Evolutionary conservation across 2,888 invertebrate species (phyloP), one percentile per base, ranked within the genome.

Genomic region (Diplazon laetatorius): DNA sequence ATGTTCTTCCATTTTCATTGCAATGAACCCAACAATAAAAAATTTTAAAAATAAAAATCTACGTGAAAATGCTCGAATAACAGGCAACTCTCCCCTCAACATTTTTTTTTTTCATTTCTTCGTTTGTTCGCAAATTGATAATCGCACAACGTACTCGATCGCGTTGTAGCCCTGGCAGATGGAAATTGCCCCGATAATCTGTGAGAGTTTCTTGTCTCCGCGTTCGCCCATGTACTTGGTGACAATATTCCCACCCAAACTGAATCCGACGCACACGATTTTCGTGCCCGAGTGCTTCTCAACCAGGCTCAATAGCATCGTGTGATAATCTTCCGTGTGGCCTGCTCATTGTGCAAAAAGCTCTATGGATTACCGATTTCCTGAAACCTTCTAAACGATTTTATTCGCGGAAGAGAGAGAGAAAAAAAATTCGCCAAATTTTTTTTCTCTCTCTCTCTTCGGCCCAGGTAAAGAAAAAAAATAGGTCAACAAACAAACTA

Each of bases 121-220:
- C 6, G 30, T 30, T 30, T 30, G 30, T 30, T 30, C 30, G 4
- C 20, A 10, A 8, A 0, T 18, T 6, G 20, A 8, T 18, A 10
- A 37, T 18, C 2, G n/a, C 25, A 1, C 14, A 14, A 94, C 95
- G 94, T 92, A 98, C 97, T 95, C 95, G 78, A 95, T 94, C 50
- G 97, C 97, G 91, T 97, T 96, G 91, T 98, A 98, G 86, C 98
- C 98, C 92, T 98, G 98, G 89, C 98, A 98, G 87, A 98, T 95
- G 37, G 98, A 97, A 85, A 98, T 95, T 30, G 95, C 98, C 65
- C 97, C 97, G 85, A 98, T 95, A 73, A 98, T 95, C 87, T 94
- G 95, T 14, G 92, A 85, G 0, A 95, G 93, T 83, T 94, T 93
- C 80, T 92, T 93, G 80, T 93, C 91, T 16, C 94, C 93, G 42